Evolutionary conservation across 2,113 vertebrate species (phyloP), one percentile per base, ranked within the genome.

Genomic region (Morone chrysops): DNA sequence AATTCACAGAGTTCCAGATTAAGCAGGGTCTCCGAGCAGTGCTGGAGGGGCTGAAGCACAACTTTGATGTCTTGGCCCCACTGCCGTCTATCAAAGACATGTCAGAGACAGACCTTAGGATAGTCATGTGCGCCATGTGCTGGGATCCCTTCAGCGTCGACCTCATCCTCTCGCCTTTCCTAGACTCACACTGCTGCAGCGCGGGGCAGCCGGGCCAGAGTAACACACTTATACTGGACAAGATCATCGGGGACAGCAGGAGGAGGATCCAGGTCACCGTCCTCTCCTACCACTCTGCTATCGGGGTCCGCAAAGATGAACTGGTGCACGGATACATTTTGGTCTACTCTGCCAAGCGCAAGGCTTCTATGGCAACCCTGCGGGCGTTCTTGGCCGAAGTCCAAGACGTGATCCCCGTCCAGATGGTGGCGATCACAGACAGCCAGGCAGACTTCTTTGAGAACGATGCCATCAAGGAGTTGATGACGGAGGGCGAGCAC

Each of bases 71-170:
- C 81, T 95, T 98, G 77, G 97, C 95, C 71, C 97, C 97, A 0
- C 93, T 97, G 94, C 97, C 98, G 9, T 97, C 94, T 60, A 98
- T 98, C 94, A 99, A 99, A 91, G 98, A 99, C 93, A 92, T 98
- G 81, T 97, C 98, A 3, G 99, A 99, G 95, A 97, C 96, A 1
- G 98, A 99, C 87, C 94, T 99, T 47, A 95, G 98, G 86, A 99
- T 99, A 54, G 97, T 99, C 43, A 99, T 99, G 98, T 99, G 98
- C 88, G 98, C 97, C 81, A 99, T 99, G 98, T 99, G 99, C 94
- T 98, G 98, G 60, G 99, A 99, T 94, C 98, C 98, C 0, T 99
- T 99, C 87, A 98, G 98, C 25, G 97, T 99, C 60, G 98, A 99
- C 94, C 97, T 99, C 90, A 99, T 99, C 93, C 97, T 99, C 89